These are phyloP conservation scores for Apamea anceps DNA, from an alignment of 2,888 invertebrate genomes.

Conservation along the genomic window DNA sequence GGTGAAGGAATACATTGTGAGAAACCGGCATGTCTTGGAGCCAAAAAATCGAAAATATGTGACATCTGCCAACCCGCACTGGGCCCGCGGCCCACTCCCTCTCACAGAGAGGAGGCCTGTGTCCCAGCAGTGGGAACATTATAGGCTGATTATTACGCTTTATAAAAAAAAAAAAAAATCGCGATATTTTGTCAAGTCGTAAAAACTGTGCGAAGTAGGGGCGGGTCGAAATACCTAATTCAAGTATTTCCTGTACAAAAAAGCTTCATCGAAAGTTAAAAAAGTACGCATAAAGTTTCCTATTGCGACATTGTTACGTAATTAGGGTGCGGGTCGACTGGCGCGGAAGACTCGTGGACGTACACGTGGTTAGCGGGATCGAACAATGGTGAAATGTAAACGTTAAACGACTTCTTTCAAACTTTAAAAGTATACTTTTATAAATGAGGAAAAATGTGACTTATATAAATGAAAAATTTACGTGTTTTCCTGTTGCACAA, in stretches of 20 bases:
- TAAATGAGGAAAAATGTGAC: too few species aligned
- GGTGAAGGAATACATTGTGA: too few species aligned
- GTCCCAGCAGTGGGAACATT: too few species aligned
- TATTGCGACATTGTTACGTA: conserved; percentile 12
- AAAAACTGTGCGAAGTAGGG: too few species aligned
- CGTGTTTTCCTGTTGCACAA: background rate
- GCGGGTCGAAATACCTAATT: background rate
- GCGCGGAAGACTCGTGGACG: background rate
- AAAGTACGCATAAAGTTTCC: background rate
- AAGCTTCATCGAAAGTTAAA: background rate
- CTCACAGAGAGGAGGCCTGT: too few species aligned
- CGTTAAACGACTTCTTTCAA: background rate
- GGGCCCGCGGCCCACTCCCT: too few species aligned
- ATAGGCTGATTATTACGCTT: too few species aligned
- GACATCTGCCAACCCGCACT: too few species aligned
- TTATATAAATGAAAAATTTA: background rate
- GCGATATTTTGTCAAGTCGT: too few species aligned
- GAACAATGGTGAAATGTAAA: background rate
- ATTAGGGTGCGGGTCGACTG: background rate
- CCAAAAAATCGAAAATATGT: too few species aligned
- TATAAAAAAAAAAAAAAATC: too few species aligned
- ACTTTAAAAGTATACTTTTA: background rate
- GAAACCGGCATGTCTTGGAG: too few species aligned
- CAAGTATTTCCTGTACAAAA: background rate
- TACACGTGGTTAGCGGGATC: conserved; percentile 14